Evolutionary conservation across 2,797 vertebrate species (phyloP).

Genomic region (Neomorphus geoffroyi): DNA sequence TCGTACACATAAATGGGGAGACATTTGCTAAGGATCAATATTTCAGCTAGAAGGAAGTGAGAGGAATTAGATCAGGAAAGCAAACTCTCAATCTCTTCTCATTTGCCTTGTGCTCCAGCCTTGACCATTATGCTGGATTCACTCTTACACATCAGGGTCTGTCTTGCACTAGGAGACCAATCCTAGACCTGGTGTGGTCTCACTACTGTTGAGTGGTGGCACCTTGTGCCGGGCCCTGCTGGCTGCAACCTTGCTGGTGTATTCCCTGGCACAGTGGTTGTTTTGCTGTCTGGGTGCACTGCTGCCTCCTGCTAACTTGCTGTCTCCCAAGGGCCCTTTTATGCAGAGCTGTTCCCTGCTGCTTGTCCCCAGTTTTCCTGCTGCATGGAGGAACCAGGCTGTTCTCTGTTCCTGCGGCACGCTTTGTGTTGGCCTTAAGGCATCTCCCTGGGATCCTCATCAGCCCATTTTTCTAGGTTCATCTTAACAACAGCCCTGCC

Average conservation of each 20-base stretch:
- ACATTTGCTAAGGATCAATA: neutral
- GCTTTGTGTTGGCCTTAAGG: neutral
- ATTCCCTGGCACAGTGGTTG: neutral
- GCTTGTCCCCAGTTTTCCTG: neutral
- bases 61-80: neutral
- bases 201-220: neutral
- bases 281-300: neutral
- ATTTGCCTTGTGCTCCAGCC: neutral
- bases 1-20: neutral
- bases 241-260: too few species aligned
- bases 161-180: neutral
- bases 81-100: neutral
- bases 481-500: neutral
- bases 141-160: neutral
- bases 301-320: neutral
- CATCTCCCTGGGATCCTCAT: neutral
- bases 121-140: neutral
- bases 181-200: neutral
- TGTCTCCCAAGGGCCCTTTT: neutral
- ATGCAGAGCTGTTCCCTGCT: neutral
- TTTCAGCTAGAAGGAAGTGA: neutral
- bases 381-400: neutral
- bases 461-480: neutral
- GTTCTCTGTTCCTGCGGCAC: neutral
- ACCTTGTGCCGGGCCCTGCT: fast-evolving